Evolutionary conservation across 1,140 invertebrate genomes (phyloP), one percentile per base, ranked within the genome.

Genomic region (Temnothorax curvispinosus): DNA sequence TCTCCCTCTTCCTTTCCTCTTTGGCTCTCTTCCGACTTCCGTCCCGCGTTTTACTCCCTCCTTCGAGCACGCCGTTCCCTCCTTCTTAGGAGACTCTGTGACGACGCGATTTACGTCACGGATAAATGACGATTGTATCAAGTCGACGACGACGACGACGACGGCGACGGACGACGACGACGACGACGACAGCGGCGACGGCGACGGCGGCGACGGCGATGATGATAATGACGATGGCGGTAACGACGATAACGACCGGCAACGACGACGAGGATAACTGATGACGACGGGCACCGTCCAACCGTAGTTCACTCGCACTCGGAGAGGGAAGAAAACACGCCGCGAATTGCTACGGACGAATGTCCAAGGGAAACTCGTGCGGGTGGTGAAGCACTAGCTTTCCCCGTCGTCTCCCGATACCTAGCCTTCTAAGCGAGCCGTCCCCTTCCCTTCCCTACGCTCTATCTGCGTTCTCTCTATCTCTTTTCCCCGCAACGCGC

Each of bases 321-420:
- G 58, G 74, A 85, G 75, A 84, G 74, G 71, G 71, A 62, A 84
- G 75, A 78, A 78, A 85, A 78, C 35, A 47, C 82, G 72, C 74
- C 82, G 58, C 72, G 72, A 65, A 62, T 77, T 47, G 58, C 64
- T 65, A 13, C 58, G 60, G 15, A 72, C 85, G 74, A 89, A 75
- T 54, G 75, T 52, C 72, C 50, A 90, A 71, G 69, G 75, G 78
- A 87, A 90, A 84, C 88, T 84, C 88, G 75, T 64, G 89, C 89
- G 89, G 88, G 89, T 90, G 89, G 86, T 85, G 85, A 84, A 84
- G 69, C 54, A 38, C 80, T 82, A 84, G 54, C 69, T 74, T 84
- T 84, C 69, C 80, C 80, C 80, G 80, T 75, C 69, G 38, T 71
- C 67, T 82, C 80, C 52, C 69, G 80, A 75, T 74, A 74, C 80